phyloP scores from a whole-genome alignment of 2,113 vertebrate genomes.

The Solea solea region DNA sequence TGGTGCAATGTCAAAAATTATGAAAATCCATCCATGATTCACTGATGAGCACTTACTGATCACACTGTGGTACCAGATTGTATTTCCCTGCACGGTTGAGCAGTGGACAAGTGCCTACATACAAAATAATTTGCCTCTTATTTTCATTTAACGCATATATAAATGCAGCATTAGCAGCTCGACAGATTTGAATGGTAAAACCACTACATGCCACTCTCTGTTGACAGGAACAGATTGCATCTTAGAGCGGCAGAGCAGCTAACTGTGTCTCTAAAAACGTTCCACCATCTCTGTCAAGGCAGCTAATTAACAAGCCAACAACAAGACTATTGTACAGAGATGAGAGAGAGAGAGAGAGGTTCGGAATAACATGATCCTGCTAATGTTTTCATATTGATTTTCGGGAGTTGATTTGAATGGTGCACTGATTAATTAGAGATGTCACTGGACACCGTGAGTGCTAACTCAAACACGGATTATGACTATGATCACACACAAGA shows the following conservation, averaged over 20 bases:
- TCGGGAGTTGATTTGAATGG: constrained; percentile 6
- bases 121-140: constrained; percentile 1
- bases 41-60: neutral
- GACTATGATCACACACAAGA: no score
- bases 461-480: no score
- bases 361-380: neutral
- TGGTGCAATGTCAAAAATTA: no score
- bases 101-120: constrained; percentile 7
- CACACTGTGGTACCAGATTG: constrained; percentile 3
- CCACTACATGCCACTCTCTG: constrained; percentile 26
- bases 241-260: constrained; percentile 39
- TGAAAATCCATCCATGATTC: neutral
- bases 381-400: constrained; percentile 24
- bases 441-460: neutral
- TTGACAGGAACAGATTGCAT: constrained; percentile 61
- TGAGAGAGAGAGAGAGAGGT: constrained; percentile 13
- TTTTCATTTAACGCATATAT: no score
- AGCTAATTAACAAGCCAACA: constrained; percentile 58
- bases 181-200: neutral
- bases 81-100: constrained; percentile 2
- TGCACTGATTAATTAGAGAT: constrained; percentile 18
- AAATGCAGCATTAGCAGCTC: no score
- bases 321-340: constrained; percentile 16
- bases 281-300: constrained; percentile 48
- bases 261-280: constrained; percentile 54